A percentile compares a stretch with the other conserved stretches of the same genome.
Evolutionary conservation across 23 tunicate genomes (phyloP).

Genomic region (Phallusia fumigata): DNA sequence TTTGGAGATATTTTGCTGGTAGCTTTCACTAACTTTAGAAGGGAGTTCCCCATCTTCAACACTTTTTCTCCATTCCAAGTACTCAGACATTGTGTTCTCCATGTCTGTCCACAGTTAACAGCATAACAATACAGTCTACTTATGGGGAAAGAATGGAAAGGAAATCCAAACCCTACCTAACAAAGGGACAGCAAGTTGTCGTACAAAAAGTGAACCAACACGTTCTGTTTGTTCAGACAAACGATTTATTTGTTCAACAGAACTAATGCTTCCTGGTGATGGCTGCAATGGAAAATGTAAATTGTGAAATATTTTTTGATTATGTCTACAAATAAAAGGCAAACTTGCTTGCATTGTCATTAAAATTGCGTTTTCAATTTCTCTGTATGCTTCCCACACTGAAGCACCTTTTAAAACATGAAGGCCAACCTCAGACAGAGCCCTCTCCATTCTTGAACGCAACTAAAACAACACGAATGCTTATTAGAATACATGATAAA

Average conservation of each 20-base stretch:
- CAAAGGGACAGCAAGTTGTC: slow-evolving; percentile 81
- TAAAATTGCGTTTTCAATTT: slow-evolving; percentile 79
- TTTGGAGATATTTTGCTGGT: slow-evolving; percentile 35
- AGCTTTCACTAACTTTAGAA: slow-evolving; percentile 10
- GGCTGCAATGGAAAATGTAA: slow-evolving; percentile 41
- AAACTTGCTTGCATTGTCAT: slow-evolving; percentile 60
- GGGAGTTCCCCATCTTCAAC: slow-evolving; percentile 69
- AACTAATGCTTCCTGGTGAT: slow-evolving; percentile 59
- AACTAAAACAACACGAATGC: slow-evolving; percentile 13
- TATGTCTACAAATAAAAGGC: background rate
- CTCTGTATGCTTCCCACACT: slow-evolving; percentile 92
- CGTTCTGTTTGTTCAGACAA: slow-evolving; percentile 39
- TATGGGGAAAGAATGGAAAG: background rate
- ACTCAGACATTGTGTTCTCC: slow-evolving; percentile 73
- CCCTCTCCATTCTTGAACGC: slow-evolving; percentile 48
- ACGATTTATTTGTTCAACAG: slow-evolving; percentile 57
- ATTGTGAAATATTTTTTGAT: no score
- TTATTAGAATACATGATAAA: no score
- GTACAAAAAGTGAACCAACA: slow-evolving; percentile 42
- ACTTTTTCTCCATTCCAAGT: slow-evolving; percentile 54
- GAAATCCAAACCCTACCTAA: background rate
- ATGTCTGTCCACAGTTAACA: slow-evolving; percentile 39
- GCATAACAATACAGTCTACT: background rate
- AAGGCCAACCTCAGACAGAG: slow-evolving; percentile 61
- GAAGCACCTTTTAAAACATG: slow-evolving; percentile 70